Percentiles rank a stretch among this genome's conserved stretches.
Evolutionary conservation across 2,113 vertebrate genomes (phyloP).

Genomic region (Fregata magnificens): DNA sequence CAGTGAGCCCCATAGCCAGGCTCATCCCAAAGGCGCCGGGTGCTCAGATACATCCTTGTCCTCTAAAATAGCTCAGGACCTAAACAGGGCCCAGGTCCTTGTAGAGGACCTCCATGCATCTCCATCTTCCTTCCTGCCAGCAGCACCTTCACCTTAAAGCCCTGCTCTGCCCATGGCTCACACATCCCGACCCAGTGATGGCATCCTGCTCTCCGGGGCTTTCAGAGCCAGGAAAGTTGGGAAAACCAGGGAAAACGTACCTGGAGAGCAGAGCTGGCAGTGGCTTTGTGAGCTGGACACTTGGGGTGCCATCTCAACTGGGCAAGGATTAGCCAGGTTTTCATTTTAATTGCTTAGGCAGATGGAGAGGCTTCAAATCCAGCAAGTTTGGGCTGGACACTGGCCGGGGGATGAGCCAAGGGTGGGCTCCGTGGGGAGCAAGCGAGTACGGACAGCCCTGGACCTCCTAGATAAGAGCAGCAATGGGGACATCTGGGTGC

Average conservation of each 20-base stretch:
- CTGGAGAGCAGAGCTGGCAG: background rate
- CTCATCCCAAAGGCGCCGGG: background rate
- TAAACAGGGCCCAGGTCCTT: too few species aligned
- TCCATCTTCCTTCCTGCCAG: background rate
- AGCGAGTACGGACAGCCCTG: accelerated
- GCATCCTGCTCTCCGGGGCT: background rate
- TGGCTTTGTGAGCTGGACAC: background rate
- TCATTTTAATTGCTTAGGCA: background rate
- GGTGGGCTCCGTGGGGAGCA: too few species aligned
- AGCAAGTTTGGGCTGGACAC: background rate
- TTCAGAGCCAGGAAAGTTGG: background rate
- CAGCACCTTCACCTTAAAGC: background rate
- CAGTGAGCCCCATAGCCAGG: background rate
- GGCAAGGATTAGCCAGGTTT: background rate
- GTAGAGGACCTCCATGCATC: background rate
- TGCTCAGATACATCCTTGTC: background rate
- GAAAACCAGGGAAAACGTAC: background rate
- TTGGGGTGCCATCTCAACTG: background rate
- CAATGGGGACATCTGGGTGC: background rate
- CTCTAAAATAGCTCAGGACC: background rate
- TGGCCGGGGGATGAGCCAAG: background rate
- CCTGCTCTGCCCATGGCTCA: background rate
- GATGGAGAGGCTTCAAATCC: background rate
- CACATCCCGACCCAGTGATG: accelerated
- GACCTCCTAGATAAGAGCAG: background rate